These are phyloP conservation scores for Caerostris extrusa DNA, from an alignment of 1,140 invertebrate genomes.

Conservation along the genomic window DNA sequence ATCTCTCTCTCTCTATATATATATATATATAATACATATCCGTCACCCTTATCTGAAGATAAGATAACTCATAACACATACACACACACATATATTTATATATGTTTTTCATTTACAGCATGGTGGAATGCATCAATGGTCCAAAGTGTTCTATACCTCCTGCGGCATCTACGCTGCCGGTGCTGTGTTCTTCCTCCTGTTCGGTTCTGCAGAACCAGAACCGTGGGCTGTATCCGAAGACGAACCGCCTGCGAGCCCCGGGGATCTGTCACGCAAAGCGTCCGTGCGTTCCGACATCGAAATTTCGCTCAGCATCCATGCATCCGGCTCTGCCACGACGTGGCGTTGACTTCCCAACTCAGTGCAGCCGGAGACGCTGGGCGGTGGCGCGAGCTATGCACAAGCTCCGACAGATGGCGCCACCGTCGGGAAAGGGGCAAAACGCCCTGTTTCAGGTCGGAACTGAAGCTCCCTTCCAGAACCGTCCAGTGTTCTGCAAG, in stretches of 20 bases:
- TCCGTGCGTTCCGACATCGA: constrained; percentile 75
- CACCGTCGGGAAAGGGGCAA: neutral
- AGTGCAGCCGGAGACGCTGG: neutral
- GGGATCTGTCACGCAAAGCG: constrained; percentile 65
- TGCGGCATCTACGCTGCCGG: constrained; percentile 84
- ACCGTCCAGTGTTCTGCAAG: neutral
- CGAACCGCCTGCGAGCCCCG: neutral
- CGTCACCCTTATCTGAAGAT: too few relatives aligned
- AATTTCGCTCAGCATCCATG: constrained; percentile 75
- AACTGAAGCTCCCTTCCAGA: neutral
- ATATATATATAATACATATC: too few relatives aligned
- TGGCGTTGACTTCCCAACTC: constrained; percentile 50
- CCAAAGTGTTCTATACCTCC: constrained; percentile 80
- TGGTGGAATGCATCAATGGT: constrained; percentile 80
- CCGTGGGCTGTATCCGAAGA: constrained; percentile 84
- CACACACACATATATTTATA: too few relatives aligned
- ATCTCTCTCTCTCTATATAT: too few relatives aligned
- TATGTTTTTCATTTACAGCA: constrained; percentile 63
- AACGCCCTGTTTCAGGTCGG: constrained; percentile 1
- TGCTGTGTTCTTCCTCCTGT: constrained; percentile 88
- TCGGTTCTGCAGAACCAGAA: constrained; percentile 91
- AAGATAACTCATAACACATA: too few relatives aligned
- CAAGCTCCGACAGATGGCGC: neutral
- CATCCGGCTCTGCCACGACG: constrained; percentile 35
- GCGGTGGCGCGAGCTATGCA: neutral